Evolutionary conservation across 2,797 vertebrate species (phyloP).

Genomic region (Hyperoplus immaculatus): DNA sequence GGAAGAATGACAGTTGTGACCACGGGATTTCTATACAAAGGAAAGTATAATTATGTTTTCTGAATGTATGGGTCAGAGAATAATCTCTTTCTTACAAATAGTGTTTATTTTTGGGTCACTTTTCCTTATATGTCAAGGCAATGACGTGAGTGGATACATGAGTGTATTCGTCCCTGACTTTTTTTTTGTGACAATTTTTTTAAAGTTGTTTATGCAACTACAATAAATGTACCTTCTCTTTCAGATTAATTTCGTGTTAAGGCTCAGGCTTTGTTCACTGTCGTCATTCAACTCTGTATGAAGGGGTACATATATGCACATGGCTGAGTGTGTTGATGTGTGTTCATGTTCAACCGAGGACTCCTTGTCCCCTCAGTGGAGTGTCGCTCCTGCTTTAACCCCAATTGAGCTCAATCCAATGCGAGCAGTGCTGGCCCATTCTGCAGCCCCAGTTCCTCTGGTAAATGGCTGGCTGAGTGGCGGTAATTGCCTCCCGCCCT

Average conservation of each 20-base stretch:
- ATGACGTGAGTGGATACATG: background rate
- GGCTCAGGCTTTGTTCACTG: conserved; percentile 5
- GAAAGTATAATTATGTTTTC: conserved; percentile 38
- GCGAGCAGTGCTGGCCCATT: conserved; percentile 68
- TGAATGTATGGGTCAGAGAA: background rate
- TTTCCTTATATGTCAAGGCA: background rate
- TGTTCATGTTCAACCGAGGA: conserved; percentile 45
- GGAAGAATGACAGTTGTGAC: conserved; percentile 50
- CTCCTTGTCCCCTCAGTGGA: conserved; percentile 53
- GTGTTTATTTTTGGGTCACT: conserved; percentile 6
- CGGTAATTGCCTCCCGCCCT: conserved; percentile 77
- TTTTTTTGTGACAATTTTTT: conserved; percentile 15
- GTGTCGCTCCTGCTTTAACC: conserved; percentile 69
- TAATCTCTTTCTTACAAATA: conserved; percentile 27
- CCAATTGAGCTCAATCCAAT: conserved; percentile 71
- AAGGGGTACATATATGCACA: conserved; percentile 12
- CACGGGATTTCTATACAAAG: conserved; percentile 29
- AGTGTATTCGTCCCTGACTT: conserved; percentile 5
- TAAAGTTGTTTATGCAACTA: background rate
- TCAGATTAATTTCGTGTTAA: conserved; percentile 18
- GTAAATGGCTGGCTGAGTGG: conserved; percentile 80
- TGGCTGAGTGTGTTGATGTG: conserved; percentile 11
- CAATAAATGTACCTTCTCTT: conserved; percentile 15
- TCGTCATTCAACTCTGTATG: conserved; percentile 9
- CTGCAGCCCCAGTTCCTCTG: conserved; percentile 69